Evolutionary conservation across 2,113 vertebrate species (phyloP).

Genomic region (Elephantulus edwardii): DNA sequence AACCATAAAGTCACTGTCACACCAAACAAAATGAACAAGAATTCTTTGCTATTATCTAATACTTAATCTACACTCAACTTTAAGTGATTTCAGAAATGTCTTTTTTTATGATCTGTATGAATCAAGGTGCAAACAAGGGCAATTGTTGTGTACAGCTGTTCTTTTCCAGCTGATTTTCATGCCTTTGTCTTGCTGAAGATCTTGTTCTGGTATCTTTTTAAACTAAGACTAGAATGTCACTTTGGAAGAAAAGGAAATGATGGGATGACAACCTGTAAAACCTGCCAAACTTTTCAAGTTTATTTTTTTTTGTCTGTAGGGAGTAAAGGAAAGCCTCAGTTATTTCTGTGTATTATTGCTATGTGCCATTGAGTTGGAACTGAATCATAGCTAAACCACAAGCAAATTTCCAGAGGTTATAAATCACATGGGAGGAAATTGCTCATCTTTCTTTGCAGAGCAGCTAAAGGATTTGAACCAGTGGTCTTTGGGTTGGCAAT

Average conservation of each 20-base stretch:
- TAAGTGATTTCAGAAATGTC: background rate
- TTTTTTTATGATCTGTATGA: background rate
- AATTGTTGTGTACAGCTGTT: background rate
- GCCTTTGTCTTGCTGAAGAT: slow-evolving; percentile 13
- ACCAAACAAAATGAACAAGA: slow-evolving; percentile 47
- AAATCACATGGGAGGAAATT: no score
- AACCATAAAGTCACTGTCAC: slow-evolving; percentile 12
- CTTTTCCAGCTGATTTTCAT: background rate
- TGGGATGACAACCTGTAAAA: slow-evolving; percentile 85
- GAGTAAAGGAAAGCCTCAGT: slow-evolving; percentile 11
- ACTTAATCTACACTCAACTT: slow-evolving; percentile 7
- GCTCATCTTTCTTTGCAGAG: no score
- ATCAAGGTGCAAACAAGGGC: slow-evolving; percentile 14
- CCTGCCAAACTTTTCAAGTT: slow-evolving; percentile 81
- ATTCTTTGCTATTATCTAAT: slow-evolving; percentile 15
- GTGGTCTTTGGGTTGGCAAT: no score
- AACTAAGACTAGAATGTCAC: slow-evolving; percentile 86
- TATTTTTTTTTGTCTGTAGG: slow-evolving; percentile 54
- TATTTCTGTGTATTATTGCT: slow-evolving; percentile 2
- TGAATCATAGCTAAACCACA: no score
- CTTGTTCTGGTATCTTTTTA: slow-evolving; percentile 82
- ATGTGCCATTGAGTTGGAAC: slow-evolving; percentile 12
- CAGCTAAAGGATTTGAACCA: no score
- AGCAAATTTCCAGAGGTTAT: no score
- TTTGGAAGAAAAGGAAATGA: slow-evolving; percentile 79